phyloP scores from a whole-genome alignment of 2,797 vertebrate genomes.

The Chlorospingus semifuscus region DNA sequence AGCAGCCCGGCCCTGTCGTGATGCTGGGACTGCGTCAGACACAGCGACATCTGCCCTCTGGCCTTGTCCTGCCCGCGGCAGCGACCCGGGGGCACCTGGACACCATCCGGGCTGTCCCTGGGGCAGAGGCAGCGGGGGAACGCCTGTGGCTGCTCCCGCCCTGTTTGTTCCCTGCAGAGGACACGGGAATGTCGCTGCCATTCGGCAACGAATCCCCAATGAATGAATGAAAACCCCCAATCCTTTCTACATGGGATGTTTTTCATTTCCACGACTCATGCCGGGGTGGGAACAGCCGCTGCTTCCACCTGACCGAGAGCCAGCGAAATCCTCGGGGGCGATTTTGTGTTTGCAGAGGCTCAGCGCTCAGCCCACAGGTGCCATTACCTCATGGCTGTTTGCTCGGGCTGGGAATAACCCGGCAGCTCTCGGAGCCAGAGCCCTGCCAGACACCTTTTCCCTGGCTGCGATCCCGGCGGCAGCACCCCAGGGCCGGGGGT shows the following conservation, averaged over 20 bases:
- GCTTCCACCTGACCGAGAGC: neutral
- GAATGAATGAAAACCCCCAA: accelerated
- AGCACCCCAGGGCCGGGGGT: neutral
- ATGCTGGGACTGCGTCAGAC: neutral
- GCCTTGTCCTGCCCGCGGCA: neutral
- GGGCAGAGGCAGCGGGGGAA: neutral
- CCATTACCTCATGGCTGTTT: slow-evolving; percentile 41
- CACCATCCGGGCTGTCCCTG: neutral
- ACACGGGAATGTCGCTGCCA: neutral
- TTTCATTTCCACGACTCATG: neutral
- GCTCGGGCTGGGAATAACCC: slow-evolving; percentile 18
- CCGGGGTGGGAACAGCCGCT: neutral
- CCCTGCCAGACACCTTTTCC: slow-evolving; percentile 8
- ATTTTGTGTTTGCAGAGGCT: neutral
- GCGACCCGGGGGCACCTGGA: neutral
- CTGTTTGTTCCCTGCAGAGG: neutral
- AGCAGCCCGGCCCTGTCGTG: neutral
- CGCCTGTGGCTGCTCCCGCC: neutral
- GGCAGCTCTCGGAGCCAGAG: neutral
- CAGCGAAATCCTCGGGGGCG: neutral
- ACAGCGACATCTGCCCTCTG: neutral
- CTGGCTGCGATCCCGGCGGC: neutral
- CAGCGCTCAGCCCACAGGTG: neutral
- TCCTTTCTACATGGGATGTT: accelerated
- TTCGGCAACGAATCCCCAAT: neutral